Evolutionary conservation across 2,888 invertebrate genomes (phyloP), one percentile per base, ranked within the genome.

Genomic region (Molanna angustata): DNA sequence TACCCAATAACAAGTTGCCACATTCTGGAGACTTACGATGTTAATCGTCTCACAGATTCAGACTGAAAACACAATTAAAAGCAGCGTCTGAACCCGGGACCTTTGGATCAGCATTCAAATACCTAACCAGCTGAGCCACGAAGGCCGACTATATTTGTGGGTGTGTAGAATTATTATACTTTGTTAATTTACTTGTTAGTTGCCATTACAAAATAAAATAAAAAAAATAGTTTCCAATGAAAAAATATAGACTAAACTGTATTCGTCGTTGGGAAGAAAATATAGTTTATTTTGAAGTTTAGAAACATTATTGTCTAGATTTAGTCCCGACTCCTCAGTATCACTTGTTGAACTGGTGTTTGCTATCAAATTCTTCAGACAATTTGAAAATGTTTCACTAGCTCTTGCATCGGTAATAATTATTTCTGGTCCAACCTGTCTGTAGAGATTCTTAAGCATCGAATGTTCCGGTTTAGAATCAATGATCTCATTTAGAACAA

Each of bases 401-500:
- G 71, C 67, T 57, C 78, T 77, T 11, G 79, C 79, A 16, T 81
- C 77, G 22, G 79, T 68, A 3, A 85, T 64, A 3, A 82, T 64
- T 62, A 73, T 74, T 55, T 71, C 71, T 0, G 86, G 86, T 16
- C 77, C 72, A 13, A 82, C 76, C 68, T 85, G 84, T 3, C 76
- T 73, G 64, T 76, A 82, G 7, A 87, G 64, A 48, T 74, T 75
- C 27, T 73, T 70, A 39, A 84, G 77, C 58, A 84, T 72, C 50
- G 74, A 71, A 66, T 83, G 84, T 61, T 83, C 80, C 0, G 85
- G 83, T 0, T 73, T 70, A 1, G 79, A 72, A 66, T 90, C 89
- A 14, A 78, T 69, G 54, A 82, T 79, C 68, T 90, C 89, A 58
- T 85, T 80, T 62, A 89, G 74, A 43, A 88, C 71, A 64, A 77